phyloP scores from a whole-genome alignment of 2,888 invertebrate genomes.

The Drosophila antonietae region DNA sequence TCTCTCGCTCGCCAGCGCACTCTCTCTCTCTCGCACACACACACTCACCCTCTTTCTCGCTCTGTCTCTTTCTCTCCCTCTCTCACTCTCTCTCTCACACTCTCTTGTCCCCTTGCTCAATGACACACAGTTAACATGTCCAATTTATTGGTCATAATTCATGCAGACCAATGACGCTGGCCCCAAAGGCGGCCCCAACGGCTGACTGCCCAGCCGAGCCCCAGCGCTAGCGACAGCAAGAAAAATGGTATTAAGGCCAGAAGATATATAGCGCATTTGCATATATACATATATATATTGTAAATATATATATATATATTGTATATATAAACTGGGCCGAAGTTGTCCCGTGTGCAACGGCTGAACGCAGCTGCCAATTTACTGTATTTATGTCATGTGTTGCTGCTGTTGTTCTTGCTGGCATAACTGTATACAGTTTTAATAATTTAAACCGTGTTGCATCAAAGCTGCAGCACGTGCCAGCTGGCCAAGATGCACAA shows the following conservation, averaged over 20 bases:
- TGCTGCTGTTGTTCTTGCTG: conserved; percentile 21
- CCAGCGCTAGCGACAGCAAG: conserved; percentile 63
- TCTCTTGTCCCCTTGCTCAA: conserved; percentile 34
- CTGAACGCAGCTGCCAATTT: conserved; percentile 60
- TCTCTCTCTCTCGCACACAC: not conserved
- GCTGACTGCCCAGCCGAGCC: conserved; percentile 16
- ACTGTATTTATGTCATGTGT: conserved; percentile 59
- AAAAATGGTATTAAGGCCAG: conserved; percentile 73
- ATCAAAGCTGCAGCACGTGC: conserved; percentile 44
- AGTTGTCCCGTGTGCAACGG: conserved; percentile 17
- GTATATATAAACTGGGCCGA: conserved; percentile 41
- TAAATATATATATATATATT: conserved; percentile 1
- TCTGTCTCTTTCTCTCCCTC: too few relatives aligned
- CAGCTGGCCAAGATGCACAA: conserved; percentile 41
- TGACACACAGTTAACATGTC: conserved; percentile 78
- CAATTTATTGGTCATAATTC: conserved; percentile 80
- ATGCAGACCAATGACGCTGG: conserved; percentile 55
- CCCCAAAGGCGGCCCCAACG: conserved; percentile 38
- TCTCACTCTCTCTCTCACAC: not conserved
- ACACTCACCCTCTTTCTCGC: conserved; percentile 6
- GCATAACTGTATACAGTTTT: conserved; percentile 46
- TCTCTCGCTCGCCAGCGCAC: conserved; percentile 14
- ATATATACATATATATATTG: conserved; percentile 62
- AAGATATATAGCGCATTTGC: conserved; percentile 71
- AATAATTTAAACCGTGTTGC: conserved; percentile 68